Base-by-base conservation (phyloP, 2,888 invertebrate species). In the Amblyjoppa fuscipennis region DNA sequence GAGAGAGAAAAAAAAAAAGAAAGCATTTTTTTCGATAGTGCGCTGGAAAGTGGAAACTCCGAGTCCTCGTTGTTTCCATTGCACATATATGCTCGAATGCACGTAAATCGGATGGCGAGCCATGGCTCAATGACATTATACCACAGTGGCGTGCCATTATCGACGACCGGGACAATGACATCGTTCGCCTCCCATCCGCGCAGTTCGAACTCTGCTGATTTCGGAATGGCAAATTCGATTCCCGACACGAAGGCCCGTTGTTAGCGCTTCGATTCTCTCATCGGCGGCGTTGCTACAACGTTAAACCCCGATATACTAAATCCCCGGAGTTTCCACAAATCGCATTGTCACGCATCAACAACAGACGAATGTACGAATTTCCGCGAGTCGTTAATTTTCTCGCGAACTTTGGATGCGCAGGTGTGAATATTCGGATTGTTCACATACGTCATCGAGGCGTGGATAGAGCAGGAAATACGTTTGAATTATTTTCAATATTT, bases 161-260 rank as follows among this genome's bases (percentile, higher is more conserved):
- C 71, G 53, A 71, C 53, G 34, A 20, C 20, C 53, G 53, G 71
- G 71, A 71, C 71, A 71, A 71, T 71, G 53, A 20, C 71, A 38
- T 71, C 71, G 71, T 56, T 71, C 38, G 25, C 53, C 20, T 53
- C 38, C 28, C 53, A 31, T 34, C 31, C 34, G 31, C 61, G 28
- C 20, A 31, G 71, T 34, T 53, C 20, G 34, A 51, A 25, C 53
- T 53, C 53, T 71, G 53, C 71, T 71, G 71, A 71, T 71, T 71
- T 38, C 71, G 71, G 38, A 71, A 53, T 71, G 31, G 34, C 53
- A 71, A 71, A 71, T 38, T 71, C 53, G 53, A 71, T 71, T 71
- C 53, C 53, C 71, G 71, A 61, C 61, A 16, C 28, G 31, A 28
- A 28, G 16, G 38, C 53, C 34, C 34, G 71, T 71, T 53, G 70